Conservation (phyloP, 2,888 invertebrate genomes). For the Adelognathus sp. region DNA sequence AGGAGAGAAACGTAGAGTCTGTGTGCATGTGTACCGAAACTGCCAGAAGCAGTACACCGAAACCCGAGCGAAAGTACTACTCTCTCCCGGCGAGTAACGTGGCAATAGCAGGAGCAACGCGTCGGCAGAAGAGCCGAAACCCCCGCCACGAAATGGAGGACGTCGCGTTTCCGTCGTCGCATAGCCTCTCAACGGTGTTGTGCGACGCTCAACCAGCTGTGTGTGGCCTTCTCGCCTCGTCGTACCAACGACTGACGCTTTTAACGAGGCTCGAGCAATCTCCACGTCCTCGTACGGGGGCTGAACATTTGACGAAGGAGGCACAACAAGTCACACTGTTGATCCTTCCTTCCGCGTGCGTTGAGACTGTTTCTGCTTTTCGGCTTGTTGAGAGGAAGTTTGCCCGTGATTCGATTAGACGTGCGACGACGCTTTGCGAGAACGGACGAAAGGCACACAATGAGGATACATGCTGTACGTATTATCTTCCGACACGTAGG, state of each 20-base stretch:
- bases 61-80: neutral
- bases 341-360: neutral
- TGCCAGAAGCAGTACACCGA: constrained; percentile 4
- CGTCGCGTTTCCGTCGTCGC: constrained; percentile 1
- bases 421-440: constrained; percentile 36
- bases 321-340: constrained; percentile 19
- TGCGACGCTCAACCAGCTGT: too few species aligned
- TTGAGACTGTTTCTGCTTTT: constrained; percentile 20
- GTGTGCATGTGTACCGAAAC: neutral
- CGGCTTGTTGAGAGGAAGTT: constrained; percentile 55
- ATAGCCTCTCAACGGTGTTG: constrained; percentile 33
- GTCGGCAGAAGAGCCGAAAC: constrained; percentile 6
- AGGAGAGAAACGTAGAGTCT: neutral
- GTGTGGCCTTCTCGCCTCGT: constrained; percentile 43
- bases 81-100: neutral
- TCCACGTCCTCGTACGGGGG: constrained; percentile 55
- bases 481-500: neutral
- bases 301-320: constrained; percentile 51
- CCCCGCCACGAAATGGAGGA: constrained; percentile 47
- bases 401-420: constrained; percentile 71
- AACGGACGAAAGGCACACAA: constrained; percentile 28
- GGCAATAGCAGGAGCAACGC: constrained; percentile 16
- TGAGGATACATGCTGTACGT: neutral
- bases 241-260: constrained; percentile 34
- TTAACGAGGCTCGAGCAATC: constrained; percentile 40